Evolutionary conservation across 2,888 invertebrate genomes (phyloP).

Genomic region (Macrosiphum euphorbiae): DNA sequence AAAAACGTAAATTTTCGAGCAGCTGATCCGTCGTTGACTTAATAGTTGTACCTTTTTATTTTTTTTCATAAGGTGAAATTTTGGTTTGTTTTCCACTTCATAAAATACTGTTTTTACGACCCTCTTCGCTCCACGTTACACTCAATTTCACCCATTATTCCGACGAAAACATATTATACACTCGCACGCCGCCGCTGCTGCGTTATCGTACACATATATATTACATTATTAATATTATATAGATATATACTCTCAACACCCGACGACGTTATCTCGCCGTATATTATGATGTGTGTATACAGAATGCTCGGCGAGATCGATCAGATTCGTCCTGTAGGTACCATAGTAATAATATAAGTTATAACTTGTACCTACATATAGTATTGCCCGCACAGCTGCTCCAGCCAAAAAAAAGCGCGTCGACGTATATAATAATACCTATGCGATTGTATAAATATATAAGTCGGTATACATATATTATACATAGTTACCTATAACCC

Average conservation of each 20-base stretch:
- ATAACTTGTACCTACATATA: background rate
- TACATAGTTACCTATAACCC: background rate
- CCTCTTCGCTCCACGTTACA: slow-evolving; percentile 29
- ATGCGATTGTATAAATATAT: background rate
- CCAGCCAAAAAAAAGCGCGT: background rate
- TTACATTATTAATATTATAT: background rate
- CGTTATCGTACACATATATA: slow-evolving; percentile 6
- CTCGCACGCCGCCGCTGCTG: background rate
- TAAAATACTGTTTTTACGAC: slow-evolving; percentile 63
- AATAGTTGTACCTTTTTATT: slow-evolving; percentile 42
- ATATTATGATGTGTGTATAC: background rate
- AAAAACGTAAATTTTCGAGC: slow-evolving; percentile 44
- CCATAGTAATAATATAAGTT: background rate
- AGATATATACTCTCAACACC: background rate
- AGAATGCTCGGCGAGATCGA: background rate
- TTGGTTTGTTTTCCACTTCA: slow-evolving; percentile 64
- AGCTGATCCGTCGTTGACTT: slow-evolving; percentile 61
- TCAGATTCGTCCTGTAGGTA: background rate
- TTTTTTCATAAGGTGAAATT: slow-evolving; percentile 50
- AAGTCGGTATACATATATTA: background rate
- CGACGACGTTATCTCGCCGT: slow-evolving; percentile 1
- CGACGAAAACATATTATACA: slow-evolving; percentile 19
- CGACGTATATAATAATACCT: background rate
- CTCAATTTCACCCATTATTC: slow-evolving; percentile 58
- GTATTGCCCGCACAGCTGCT: background rate